Conservation (phyloP, 2,888 invertebrate genomes). For the Osmoderma eremita region DNA sequence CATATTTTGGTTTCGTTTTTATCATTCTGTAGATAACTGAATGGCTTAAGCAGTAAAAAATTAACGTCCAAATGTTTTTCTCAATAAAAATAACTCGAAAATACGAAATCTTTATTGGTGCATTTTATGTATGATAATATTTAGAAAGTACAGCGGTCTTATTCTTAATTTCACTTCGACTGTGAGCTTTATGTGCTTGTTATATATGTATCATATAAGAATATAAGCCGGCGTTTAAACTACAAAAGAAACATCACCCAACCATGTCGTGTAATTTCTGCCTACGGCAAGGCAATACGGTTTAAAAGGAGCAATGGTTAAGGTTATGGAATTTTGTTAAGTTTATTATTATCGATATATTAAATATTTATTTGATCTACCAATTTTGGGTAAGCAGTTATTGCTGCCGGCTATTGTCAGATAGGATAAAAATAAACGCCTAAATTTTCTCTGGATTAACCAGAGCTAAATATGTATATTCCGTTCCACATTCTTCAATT, state of each 20-base stretch:
- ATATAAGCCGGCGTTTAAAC: background rate
- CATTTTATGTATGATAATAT: background rate
- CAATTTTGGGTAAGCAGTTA: too few relatives aligned
- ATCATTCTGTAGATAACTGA: too few relatives aligned
- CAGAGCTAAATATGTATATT: too few relatives aligned
- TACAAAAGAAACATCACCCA: background rate
- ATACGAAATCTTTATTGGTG: too few relatives aligned
- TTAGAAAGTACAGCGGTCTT: slow-evolving; percentile 1
- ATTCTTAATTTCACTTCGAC: background rate
- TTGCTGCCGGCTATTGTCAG: too few relatives aligned
- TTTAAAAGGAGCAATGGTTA: background rate
- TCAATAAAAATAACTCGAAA: too few relatives aligned
- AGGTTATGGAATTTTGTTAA: background rate
- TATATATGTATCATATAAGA: background rate
- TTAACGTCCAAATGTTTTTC: too few relatives aligned
- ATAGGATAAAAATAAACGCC: too few relatives aligned
- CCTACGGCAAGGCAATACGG: background rate
- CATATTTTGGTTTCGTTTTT: background rate
- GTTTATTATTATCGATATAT: too few relatives aligned
- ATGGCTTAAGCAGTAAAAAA: too few relatives aligned
- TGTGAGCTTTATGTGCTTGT: background rate
- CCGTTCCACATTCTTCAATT: background rate
- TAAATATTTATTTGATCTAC: too few relatives aligned
- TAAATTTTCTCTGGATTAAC: too few relatives aligned
- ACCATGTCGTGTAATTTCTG: background rate